Evolutionary conservation across 2,888 invertebrate species (phyloP).

Genomic region (Xestobium rufovillosum): DNA sequence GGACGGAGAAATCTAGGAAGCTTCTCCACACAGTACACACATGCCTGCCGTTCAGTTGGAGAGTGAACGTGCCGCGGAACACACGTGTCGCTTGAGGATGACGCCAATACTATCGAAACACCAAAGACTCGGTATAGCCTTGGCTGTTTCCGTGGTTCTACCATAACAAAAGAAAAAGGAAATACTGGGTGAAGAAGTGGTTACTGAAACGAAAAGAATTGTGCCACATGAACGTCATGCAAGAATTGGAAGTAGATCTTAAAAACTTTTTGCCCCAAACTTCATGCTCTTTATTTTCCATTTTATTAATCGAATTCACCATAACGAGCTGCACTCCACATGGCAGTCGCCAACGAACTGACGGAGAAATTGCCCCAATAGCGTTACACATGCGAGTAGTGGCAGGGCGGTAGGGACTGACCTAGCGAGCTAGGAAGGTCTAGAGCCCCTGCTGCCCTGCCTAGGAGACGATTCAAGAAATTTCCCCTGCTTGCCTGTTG

Average conservation of each 20-base stretch:
- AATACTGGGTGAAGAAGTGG: conserved; percentile 7
- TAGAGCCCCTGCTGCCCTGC: conserved; percentile 2
- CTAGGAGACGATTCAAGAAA: conserved; percentile 3
- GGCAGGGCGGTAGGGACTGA: conserved; percentile 6
- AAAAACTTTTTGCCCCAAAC: conserved; percentile 8
- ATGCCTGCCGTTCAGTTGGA: not conserved
- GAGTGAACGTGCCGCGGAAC: conserved; percentile 2
- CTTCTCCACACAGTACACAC: not conserved
- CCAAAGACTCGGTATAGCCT: conserved; percentile 6
- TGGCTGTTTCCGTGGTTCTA: conserved; percentile 4
- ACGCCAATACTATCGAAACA: conserved; percentile 4
- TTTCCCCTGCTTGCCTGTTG: conserved; percentile 2
- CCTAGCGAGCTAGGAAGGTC: conserved; percentile 2
- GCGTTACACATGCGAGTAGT: conserved; percentile 3
- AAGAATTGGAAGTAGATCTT: conserved; percentile 6
- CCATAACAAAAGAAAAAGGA: conserved; percentile 8
- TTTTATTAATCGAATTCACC: not conserved
- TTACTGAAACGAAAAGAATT: conserved; percentile 8
- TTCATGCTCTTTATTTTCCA: not conserved
- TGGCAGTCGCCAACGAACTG: not conserved
- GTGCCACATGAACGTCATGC: conserved; percentile 8
- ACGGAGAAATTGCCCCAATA: conserved; percentile 4
- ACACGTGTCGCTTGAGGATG: conserved; percentile 3
- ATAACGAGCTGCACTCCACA: conserved; percentile 1
- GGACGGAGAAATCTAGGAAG: conserved; percentile 2